phyloP scores from a whole-genome alignment of 37 sponge, comb jelly and placozoan genomes.

The Theonella swinhoei region DNA sequence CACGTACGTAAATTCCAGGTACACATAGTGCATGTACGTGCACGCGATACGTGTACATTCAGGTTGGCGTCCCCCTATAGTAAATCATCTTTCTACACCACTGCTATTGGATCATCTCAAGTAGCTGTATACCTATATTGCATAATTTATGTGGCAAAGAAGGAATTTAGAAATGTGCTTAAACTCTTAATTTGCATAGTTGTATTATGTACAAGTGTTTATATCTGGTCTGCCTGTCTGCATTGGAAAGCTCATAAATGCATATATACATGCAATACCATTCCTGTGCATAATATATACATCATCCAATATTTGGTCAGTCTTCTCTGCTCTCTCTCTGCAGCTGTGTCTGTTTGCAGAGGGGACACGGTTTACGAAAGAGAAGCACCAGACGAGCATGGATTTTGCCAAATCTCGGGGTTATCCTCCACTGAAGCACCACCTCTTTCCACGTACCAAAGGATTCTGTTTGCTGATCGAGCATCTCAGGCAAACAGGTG shows the following conservation, averaged over 20 bases:
- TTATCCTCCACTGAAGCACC: conserved; percentile 71
- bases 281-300: neutral
- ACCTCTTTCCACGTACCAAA: conserved; percentile 85
- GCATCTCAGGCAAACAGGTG: conserved; percentile 51
- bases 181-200: too few species aligned
- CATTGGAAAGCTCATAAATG: neutral
- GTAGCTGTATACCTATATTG: too few species aligned
- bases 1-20: too few species aligned
- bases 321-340: neutral
- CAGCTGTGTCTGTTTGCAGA: conserved; percentile 90
- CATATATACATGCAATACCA: neutral
- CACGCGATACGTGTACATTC: too few species aligned
- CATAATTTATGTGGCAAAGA: too few species aligned
- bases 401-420: conserved; percentile 63
- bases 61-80: too few species aligned
- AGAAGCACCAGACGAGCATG: conserved; percentile 78
- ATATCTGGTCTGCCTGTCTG: too few species aligned
- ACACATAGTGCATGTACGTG: too few species aligned
- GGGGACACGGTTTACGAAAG: conserved; percentile 87
- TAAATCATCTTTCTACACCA: too few species aligned
- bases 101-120: too few species aligned
- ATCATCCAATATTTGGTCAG: neutral
- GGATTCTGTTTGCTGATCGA: conserved; percentile 76
- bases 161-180: too few species aligned
- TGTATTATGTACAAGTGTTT: too few species aligned